Evolutionary conservation across 2,113 vertebrate genomes (phyloP), one percentile per base, ranked within the genome.

Genomic region (Anoura caudifer): DNA sequence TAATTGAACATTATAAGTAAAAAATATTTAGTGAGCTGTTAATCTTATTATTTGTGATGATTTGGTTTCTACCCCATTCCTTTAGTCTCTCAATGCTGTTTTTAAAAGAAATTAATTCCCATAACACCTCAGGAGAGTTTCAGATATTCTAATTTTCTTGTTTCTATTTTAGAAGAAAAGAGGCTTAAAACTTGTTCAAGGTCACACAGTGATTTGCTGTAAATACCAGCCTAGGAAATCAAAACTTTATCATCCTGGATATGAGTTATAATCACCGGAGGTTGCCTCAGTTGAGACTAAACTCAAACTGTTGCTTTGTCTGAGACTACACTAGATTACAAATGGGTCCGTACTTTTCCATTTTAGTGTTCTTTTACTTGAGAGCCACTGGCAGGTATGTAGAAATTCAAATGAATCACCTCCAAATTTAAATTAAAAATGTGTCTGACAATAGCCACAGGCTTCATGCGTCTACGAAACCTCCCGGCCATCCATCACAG

Each of bases 391-490:
- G 87, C 94, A 97, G 56, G 97, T 95, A 97, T 91, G 75, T 87
- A 84, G 50, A 97, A 95, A 96, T 94, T 96, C 91, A 98, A 96
- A 97, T 97, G 97, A 97, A 80, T 98, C 90, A 97, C 94, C 92
- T 96, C 86, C 77, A 95, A 95, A 97, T 98, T 96, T 98, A 94
- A 98, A 97, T 97, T 65, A 96, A 98, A 98, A 97, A 79, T 43
- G 16, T 97, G 85, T 98, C 97, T 98, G 97, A 95, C 88, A 97
- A 95, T 98, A 98, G 81, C 86, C 90, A 76, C 67, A 96, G 95
- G 80, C 86, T 91, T 98, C 89, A 84, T 97, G 69, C 86, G 28
- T 98, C 97, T 77, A 91, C 31, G 88, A 97, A 93, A 96, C 95
- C 97, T 96, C 95, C 88, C 96, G 75, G 65, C 61, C 82, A 96